Percentiles rank a stretch among this genome's conserved stretches.
phyloP scores from a whole-genome alignment of 1,140 invertebrate genomes.

The Hylyphantes graminicola region DNA sequence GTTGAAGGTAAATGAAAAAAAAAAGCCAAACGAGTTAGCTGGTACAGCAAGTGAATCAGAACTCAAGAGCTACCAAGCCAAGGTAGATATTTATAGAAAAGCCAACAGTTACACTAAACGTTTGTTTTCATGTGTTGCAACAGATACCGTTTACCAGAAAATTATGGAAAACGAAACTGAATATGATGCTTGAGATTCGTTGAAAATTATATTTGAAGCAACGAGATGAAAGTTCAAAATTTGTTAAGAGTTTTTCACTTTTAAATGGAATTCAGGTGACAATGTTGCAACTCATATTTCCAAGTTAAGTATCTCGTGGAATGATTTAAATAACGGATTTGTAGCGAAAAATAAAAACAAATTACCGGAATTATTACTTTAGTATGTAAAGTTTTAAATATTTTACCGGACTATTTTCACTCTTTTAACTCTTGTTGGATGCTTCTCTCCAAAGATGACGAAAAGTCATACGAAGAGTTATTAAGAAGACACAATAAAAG shows the following conservation, averaged over 20 bases:
- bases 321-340: neutral
- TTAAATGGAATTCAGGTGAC: neutral
- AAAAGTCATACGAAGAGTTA: no score
- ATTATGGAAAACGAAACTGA: constrained; percentile 45
- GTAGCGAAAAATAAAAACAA: neutral
- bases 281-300: neutral
- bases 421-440: constrained; percentile 38
- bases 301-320: neutral
- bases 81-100: neutral
- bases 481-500: no score
- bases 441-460: neutral
- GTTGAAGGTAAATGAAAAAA: constrained; percentile 13
- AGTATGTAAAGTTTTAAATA: constrained; percentile 9
- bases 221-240: constrained; percentile 2
- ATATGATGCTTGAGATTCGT: constrained; percentile 14
- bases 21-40: neutral
- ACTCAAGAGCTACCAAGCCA: constrained; percentile 3
- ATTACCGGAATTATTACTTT: neutral
- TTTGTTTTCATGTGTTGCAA: constrained; percentile 19
- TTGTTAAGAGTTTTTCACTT: neutral
- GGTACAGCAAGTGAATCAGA: neutral
- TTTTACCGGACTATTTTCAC: constrained; percentile 14
- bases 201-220: constrained; percentile 15
- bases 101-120: constrained; percentile 31
- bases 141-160: constrained; percentile 46